Conservation (phyloP, 2,888 invertebrate genomes). For the Ichneumoninae sp. region DNA sequence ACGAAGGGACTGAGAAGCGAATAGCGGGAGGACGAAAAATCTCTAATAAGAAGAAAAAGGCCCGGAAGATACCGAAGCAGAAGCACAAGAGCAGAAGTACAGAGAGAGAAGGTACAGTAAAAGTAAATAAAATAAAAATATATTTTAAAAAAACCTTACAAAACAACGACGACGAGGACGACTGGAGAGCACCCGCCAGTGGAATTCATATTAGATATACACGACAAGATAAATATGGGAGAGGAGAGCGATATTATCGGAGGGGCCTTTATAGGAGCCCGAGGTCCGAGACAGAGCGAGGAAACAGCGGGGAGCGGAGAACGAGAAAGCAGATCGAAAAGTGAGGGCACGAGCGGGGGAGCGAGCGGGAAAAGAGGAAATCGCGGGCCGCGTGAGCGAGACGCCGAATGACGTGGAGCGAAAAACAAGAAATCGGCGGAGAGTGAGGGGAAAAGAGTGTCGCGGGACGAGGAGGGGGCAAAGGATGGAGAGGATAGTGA, state of each 20-base stretch:
- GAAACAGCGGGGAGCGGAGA: conserved; percentile 29
- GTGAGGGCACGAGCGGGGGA: background rate
- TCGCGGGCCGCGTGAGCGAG: background rate
- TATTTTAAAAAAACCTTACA: conserved; percentile 21
- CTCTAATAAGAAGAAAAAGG: conserved; percentile 35
- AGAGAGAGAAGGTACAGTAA: conserved; percentile 46
- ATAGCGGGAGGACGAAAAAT: conserved; percentile 34
- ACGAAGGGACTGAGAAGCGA: conserved; percentile 35
- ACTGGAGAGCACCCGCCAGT: conserved; percentile 69
- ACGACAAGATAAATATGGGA: conserved; percentile 70
- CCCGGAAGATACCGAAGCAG: conserved; percentile 5
- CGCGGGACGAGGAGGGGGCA: no score
- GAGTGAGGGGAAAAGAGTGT: background rate
- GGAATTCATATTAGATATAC: conserved; percentile 78
- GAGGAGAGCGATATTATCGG: conserved; percentile 76
- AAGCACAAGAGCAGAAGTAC: conserved; percentile 21
- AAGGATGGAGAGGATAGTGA: conserved; percentile 17
- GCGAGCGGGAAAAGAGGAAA: conserved; percentile 17
- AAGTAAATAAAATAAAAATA: conserved; percentile 8
- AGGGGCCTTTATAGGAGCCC: conserved; percentile 69
- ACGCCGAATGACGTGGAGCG: background rate
- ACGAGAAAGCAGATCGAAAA: conserved; percentile 43
- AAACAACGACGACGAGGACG: conserved; percentile 66
- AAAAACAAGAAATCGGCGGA: background rate
- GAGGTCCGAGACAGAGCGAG: conserved; percentile 52